Evolutionary conservation across 2,888 invertebrate genomes (phyloP).

Genomic region (Pasiphila rectangulata): DNA sequence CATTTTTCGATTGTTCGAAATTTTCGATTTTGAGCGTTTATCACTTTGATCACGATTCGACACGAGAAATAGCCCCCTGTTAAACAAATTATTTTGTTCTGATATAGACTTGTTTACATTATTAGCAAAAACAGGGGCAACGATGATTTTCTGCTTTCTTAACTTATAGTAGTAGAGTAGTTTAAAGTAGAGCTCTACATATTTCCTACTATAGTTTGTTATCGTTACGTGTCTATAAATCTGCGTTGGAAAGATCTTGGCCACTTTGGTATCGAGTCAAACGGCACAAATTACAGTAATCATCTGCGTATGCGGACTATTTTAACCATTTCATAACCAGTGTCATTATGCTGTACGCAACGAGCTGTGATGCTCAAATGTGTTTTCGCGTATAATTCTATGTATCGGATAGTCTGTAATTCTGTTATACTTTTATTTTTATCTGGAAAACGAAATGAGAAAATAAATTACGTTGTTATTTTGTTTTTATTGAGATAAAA

Average conservation of each 20-base stretch:
- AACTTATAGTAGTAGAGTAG: background rate
- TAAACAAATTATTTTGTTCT: too few relatives aligned
- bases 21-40: too few relatives aligned
- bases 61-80: too few relatives aligned
- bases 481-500: too few relatives aligned
- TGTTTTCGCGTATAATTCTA: background rate
- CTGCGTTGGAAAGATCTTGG: constrained; percentile 47
- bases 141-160: too few relatives aligned
- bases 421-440: too few relatives aligned
- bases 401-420: background rate
- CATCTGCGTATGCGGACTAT: constrained; percentile 49
- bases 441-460: too few relatives aligned
- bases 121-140: too few relatives aligned
- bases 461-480: too few relatives aligned
- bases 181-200: background rate
- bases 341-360: constrained; percentile 37
- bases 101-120: too few relatives aligned
- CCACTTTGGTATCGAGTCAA: constrained; percentile 45
- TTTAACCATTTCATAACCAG: constrained; percentile 50
- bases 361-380: constrained; percentile 13
- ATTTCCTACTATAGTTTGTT: constrained; percentile 10
- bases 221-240: constrained; percentile 36
- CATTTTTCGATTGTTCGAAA: too few relatives aligned
- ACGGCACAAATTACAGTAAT: constrained; percentile 54
- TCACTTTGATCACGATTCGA: too few relatives aligned